A percentile compares a stretch with the other conserved stretches of the same genome.
Evolutionary conservation across 2,888 invertebrate genomes (phyloP).

Genomic region (Tanytarsus gracilentus): DNA sequence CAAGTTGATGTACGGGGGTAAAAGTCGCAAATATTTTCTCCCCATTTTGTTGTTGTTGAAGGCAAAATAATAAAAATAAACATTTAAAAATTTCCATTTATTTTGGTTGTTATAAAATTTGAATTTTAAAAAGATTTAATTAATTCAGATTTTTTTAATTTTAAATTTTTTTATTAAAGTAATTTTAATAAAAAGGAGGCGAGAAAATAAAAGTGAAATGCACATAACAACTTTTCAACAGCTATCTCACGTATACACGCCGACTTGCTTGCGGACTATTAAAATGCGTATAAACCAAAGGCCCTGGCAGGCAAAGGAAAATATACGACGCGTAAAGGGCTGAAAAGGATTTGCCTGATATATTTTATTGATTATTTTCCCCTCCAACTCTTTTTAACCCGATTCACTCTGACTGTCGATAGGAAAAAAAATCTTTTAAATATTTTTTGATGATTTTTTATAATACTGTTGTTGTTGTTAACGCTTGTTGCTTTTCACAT

Average conservation of each 20-base stretch:
- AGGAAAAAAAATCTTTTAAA: neutral
- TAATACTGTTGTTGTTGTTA: neutral
- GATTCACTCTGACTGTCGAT: neutral
- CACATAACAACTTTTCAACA: constrained; percentile 17
- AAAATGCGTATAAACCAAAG: neutral
- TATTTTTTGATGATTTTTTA: neutral
- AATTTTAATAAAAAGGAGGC: no score
- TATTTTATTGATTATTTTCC: constrained; percentile 24
- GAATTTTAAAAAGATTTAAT: no score
- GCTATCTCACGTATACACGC: neutral
- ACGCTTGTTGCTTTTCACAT: constrained; percentile 16
- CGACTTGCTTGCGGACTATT: no score
- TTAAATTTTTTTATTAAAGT: no score
- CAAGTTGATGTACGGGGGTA: no score
- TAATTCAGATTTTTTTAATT: no score
- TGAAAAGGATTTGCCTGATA: constrained; percentile 7
- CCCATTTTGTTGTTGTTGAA: no score
- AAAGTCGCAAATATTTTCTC: no score
- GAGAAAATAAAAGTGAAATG: no score
- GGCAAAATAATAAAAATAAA: no score
- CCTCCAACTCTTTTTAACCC: neutral
- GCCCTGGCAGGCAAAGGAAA: neutral
- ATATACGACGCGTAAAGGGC: constrained; percentile 1
- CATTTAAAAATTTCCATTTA: no score
- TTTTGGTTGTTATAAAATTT: no score